Conservation (phyloP, 2,797 vertebrate genomes). For the Chanos chanos region DNA sequence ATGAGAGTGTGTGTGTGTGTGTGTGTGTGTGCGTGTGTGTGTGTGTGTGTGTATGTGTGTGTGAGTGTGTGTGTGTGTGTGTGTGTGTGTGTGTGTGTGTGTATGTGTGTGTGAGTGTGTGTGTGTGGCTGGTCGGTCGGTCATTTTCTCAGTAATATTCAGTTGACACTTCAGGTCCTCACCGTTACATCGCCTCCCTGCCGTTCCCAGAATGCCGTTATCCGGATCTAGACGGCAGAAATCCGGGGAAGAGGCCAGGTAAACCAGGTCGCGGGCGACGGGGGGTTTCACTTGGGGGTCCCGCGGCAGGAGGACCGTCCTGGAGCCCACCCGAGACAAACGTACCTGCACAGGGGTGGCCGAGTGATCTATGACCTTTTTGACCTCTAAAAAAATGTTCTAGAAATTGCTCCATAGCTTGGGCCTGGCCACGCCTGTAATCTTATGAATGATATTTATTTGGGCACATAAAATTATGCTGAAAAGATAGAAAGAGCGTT, state of each 20-base stretch:
- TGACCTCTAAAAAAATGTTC: no score
- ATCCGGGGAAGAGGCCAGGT: slow-evolving; percentile 71
- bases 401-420: no score
- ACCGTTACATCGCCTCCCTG: slow-evolving; percentile 71
- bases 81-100: neutral
- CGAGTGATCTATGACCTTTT: no score
- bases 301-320: slow-evolving; percentile 71
- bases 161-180: slow-evolving; percentile 21
- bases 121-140: neutral
- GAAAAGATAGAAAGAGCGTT: no score
- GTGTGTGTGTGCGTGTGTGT: neutral
- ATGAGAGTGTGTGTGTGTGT: neutral
- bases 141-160: neutral
- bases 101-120: neutral
- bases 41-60: no score
- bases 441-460: no score
- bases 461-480: no score
- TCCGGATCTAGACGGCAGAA: slow-evolving; percentile 69
- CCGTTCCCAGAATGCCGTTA: slow-evolving; percentile 67
- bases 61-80: neutral
- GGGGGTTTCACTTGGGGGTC: slow-evolving; percentile 75
- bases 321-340: slow-evolving; percentile 64
- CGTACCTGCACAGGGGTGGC: slow-evolving; percentile 69
- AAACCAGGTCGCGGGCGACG: slow-evolving; percentile 70
- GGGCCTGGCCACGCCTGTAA: no score